phyloP scores from a whole-genome alignment of 2,113 vertebrate species.

The Oreochromis tanganicae region DNA sequence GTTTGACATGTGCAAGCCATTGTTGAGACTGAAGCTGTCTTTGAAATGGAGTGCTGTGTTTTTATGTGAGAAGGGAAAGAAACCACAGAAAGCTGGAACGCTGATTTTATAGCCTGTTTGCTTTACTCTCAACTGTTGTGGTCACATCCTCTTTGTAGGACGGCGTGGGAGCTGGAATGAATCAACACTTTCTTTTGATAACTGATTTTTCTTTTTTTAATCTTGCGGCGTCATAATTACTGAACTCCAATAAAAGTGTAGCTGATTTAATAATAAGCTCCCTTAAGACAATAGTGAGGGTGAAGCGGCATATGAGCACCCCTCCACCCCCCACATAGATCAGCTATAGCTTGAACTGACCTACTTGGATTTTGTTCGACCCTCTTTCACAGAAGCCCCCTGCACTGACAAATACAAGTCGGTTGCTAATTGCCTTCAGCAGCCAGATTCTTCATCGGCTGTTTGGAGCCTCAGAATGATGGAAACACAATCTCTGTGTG shows the following conservation, averaged over 20 bases:
- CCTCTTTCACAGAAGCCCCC: constrained; percentile 29
- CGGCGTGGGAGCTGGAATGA: neutral
- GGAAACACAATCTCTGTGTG: constrained; percentile 44
- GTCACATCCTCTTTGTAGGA: constrained; percentile 13
- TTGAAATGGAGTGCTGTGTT: constrained; percentile 42
- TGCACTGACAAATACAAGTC: constrained; percentile 8
- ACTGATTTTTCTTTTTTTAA: neutral
- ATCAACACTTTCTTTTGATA: neutral
- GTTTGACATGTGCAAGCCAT: constrained; percentile 61
- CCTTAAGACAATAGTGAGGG: neutral
- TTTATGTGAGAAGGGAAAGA: constrained; percentile 45
- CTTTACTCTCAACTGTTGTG: constrained; percentile 42
- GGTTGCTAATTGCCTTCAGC: constrained; percentile 46
- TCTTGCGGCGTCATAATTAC: neutral
- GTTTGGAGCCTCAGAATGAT: neutral
- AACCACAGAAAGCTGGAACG: constrained; percentile 18
- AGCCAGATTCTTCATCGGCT: constrained; percentile 20
- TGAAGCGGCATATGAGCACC: neutral
- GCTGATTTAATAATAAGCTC: neutral
- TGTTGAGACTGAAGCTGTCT: constrained; percentile 35
- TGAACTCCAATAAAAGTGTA: neutral
- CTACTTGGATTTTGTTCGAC: constrained; percentile 28
- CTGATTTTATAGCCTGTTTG: constrained; percentile 51
- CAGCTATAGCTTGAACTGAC: constrained; percentile 2
- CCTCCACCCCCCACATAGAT: neutral